A percentile compares a stretch with the other conserved stretches of the same genome.
Evolutionary conservation across 2,888 invertebrate species (phyloP).

Genomic region (Terebella lapidaria): DNA sequence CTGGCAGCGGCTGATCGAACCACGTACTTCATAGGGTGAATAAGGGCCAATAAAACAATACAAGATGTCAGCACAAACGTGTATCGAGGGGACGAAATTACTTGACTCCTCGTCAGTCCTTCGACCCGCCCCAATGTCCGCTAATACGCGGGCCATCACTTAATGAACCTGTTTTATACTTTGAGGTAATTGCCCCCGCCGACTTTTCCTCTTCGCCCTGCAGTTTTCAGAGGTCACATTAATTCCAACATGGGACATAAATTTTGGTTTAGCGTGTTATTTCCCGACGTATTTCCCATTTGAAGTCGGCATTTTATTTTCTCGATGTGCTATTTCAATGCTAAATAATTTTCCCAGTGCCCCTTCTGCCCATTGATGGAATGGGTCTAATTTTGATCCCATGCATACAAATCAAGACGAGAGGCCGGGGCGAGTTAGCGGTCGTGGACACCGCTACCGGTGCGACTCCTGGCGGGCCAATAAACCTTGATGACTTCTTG

Average conservation of each 20-base stretch:
- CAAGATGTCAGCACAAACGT: background rate
- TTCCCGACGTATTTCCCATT: slow-evolving; percentile 1
- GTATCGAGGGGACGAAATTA: background rate
- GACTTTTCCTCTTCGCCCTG: background rate
- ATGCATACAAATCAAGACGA: slow-evolving; percentile 8
- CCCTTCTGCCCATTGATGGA: background rate
- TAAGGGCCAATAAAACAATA: background rate
- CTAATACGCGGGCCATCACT: background rate
- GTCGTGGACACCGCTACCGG: background rate
- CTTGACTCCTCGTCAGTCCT: background rate
- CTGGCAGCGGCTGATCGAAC: no score
- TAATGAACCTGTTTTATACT: background rate
- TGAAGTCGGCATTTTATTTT: background rate
- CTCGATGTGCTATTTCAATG: slow-evolving; percentile 4
- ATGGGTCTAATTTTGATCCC: slow-evolving; percentile 5
- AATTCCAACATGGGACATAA: slow-evolving; percentile 4
- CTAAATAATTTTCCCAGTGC: slow-evolving; percentile 4
- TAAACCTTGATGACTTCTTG: background rate
- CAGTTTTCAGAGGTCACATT: background rate
- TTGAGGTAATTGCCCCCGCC: slow-evolving; percentile 3
- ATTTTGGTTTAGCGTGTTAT: slow-evolving; percentile 8
- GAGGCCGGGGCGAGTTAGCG: background rate
- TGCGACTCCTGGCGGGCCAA: background rate
- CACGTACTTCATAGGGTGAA: background rate
- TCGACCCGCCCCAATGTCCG: background rate